phyloP scores from a whole-genome alignment of 2,113 vertebrate genomes.

The Laticauda colubrina region DNA sequence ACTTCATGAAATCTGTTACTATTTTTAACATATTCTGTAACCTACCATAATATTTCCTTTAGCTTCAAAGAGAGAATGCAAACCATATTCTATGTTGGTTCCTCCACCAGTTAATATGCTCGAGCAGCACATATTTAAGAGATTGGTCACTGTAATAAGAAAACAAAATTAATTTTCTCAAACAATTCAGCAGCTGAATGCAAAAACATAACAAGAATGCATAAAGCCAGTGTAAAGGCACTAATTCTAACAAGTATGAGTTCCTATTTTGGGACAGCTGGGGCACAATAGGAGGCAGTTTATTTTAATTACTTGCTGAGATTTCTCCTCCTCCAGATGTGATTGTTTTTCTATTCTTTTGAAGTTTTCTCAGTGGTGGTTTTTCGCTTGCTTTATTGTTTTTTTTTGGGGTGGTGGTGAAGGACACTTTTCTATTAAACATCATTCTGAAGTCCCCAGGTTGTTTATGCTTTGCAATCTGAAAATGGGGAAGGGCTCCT shows the following conservation, averaged over 20 bases:
- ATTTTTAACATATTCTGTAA: background rate
- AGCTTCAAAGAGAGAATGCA: conserved; percentile 85
- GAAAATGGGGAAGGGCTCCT: background rate
- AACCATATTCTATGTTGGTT: conserved; percentile 83
- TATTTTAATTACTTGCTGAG: background rate
- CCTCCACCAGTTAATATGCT: conserved; percentile 86
- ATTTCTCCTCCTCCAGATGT: background rate
- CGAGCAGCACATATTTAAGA: conserved; percentile 86
- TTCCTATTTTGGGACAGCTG: conserved; percentile 11
- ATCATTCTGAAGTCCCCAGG: background rate
- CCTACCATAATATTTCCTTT: conserved; percentile 87
- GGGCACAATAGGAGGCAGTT: background rate
- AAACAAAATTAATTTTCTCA: conserved; percentile 49
- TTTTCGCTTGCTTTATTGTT: background rate
- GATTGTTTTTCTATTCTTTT: background rate
- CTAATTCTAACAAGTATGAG: rapidly evolving
- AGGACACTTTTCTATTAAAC: background rate
- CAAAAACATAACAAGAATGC: conserved; percentile 7
- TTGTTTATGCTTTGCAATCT: background rate
- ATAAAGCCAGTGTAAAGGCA: conserved; percentile 6
- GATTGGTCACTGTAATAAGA: conserved; percentile 78
- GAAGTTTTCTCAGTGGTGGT: background rate
- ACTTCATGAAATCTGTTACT: conserved; percentile 45
- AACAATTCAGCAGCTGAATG: conserved; percentile 27
- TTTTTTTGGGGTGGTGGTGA: background rate